These are phyloP conservation scores for Dermatemys mawii DNA, from an alignment of 2,113 vertebrate species.

Conservation along the genomic window DNA sequence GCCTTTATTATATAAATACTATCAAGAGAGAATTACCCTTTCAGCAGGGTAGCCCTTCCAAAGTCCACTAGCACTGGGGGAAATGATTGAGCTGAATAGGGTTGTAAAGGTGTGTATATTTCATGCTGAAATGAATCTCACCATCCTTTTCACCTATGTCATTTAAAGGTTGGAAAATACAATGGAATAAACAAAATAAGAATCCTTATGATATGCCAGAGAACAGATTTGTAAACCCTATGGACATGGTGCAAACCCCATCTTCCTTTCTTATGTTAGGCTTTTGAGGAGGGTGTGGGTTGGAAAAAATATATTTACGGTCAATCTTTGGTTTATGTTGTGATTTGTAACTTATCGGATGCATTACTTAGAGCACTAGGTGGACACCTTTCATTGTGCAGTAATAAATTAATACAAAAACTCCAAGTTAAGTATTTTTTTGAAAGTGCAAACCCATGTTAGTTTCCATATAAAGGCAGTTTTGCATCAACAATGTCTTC, in stretches of 20 bases:
- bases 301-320: background rate
- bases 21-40: background rate
- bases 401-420: background rate
- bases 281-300: background rate
- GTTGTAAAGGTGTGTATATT: background rate
- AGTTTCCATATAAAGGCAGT: background rate
- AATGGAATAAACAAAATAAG: background rate
- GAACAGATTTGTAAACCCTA: background rate
- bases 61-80: background rate
- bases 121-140: background rate
- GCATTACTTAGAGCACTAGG: background rate
- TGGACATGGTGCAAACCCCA: background rate
- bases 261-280: background rate
- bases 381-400: background rate
- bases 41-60: background rate
- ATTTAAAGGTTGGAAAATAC: background rate
- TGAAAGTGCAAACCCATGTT: background rate
- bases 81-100: background rate
- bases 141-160: background rate
- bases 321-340: background rate
- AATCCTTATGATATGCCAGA: background rate
- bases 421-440: rapidly evolving
- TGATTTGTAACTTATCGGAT: background rate
- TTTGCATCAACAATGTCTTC: background rate
- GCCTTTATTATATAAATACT: background rate